Base-by-base conservation (phyloP, 2,888 invertebrate species). In the Leptinotarsa tumamoca region DNA sequence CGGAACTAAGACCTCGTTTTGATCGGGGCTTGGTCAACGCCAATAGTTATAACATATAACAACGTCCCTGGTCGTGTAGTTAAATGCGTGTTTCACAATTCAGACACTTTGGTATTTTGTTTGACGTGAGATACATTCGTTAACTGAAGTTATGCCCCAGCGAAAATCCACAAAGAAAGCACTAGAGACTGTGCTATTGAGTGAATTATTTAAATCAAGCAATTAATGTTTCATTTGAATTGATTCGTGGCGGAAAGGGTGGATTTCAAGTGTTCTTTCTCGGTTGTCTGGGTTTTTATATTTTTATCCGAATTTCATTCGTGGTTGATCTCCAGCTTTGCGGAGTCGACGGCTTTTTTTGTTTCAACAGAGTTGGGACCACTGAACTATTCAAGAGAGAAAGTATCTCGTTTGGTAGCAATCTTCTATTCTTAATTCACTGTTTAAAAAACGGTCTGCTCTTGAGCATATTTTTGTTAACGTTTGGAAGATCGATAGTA, bases 101-200 rank as follows among this genome's bases (percentile, higher is more conserved):
- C 69, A 72, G 73, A 76, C 72, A 77, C 74, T 71, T 74, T 52
- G 74, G 72, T 74, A 77, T 77, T 77, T 77, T 21, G 72, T 72
- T 74, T 72, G 71, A 69, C 76, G 67, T 77, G 71, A 49, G 58
- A 23, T 54, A 76, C 71, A 69, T 72, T 70, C 70, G 72, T 76
- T 70, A 73, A 68, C 58, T 54, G 61, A 67, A 68, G 54, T 69
- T 68, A 17, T 76, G 68, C 66, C 50, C 63, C 56, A 43, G 52
- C 68, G 27, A 71, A 68, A 72, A 69, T 52, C 52, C 52, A 71
- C 61, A 72, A 66, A 68, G 72, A 75, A 75, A 69, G 61, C 70
- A 72, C 66, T 69, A 67, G 50, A 58, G 56, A 68, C 51, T 17
- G 68, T 43, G 71, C 56, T 43, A 71, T 71, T 67, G 58, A 61